Conservation (phyloP, 2,797 vertebrate species). For the Brachyalestes nurse region DNA sequence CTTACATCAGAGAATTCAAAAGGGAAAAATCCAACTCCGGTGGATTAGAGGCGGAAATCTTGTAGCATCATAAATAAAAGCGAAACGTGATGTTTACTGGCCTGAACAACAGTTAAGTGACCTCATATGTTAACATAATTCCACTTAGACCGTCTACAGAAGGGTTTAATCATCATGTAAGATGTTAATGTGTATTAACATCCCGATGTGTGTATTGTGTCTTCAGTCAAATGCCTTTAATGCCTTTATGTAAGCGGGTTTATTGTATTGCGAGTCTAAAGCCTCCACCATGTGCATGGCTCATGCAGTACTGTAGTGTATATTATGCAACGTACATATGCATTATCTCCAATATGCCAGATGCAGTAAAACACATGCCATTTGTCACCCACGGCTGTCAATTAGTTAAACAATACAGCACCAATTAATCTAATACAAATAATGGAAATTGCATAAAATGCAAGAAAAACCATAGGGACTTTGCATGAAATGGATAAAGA, state of each 20-base stretch:
- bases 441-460: not conserved
- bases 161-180: not conserved
- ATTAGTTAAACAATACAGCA: not conserved
- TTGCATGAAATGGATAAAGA: too few species aligned
- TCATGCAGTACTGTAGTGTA: conserved; percentile 39
- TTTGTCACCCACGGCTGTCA: not conserved
- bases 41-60: conserved; percentile 20
- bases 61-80: not conserved
- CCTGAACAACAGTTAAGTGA: not conserved
- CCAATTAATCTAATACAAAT: not conserved
- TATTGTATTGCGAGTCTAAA: conserved; percentile 58
- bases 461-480: too few species aligned
- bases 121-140: conserved; percentile 5
- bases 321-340: conserved; percentile 68
- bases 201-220: not conserved
- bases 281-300: conserved; percentile 55
- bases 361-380: conserved; percentile 25
- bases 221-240: conserved; percentile 56
- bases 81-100: conserved; percentile 17
- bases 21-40: conserved; percentile 2
- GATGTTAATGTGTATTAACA: conserved; percentile 4
- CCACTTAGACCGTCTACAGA: not conserved
- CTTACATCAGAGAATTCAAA: not conserved
- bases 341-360: conserved; percentile 59
- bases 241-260: conserved; percentile 73